Base-by-base conservation (phyloP, 1,140 invertebrate genomes). In the Pemphigus obesinymphae region DNA sequence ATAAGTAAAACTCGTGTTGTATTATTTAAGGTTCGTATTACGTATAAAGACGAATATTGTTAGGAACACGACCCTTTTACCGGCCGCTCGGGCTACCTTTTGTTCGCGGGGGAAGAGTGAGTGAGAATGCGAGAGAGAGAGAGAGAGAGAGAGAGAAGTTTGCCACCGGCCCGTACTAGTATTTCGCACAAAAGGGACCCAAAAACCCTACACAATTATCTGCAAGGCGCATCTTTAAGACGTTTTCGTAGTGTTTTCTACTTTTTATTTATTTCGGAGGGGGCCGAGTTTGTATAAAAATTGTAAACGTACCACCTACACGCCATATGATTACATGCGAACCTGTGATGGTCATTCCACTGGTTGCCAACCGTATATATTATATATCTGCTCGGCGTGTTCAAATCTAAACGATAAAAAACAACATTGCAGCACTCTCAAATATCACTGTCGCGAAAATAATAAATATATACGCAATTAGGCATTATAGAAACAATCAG, bases 1-100 rank as follows among this genome's bases (percentile, higher is more conserved):
- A 78, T 45, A 78, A 78, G 73, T 37, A 23, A 78, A 78, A 78
- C 50, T n/a, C 31, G 34, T 37, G 75, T 78, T 55, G 53, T 75
- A 50, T 78, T 53, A 78, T 78, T 40, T 78, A 78, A 78, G 75
- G 75, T 78, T 78, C 75, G 75, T 78, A 78, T 78, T 78, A 78
- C 76, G 76, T 63, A 50, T 80, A 26, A 53, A 63, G 53, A 80
- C 53, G 76, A 58, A 80, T 40, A 40, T 40, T 80, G 53, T 63
- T 43, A 4, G 55, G 53, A 78, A 78, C 76, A 63, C 55, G 76
- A 80, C 76, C 76, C 76, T 80, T 80, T 80, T 80, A 37, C 76
- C 76, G 76, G 53, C 76, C 76, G 76, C 6, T 26, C 76, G 23
- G 55, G 53, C 75, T 34, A 78, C 50, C 76, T 80, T 43, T 80